phyloP scores from a whole-genome alignment of 2,113 vertebrate genomes.

The Apodemus speciosus region DNA sequence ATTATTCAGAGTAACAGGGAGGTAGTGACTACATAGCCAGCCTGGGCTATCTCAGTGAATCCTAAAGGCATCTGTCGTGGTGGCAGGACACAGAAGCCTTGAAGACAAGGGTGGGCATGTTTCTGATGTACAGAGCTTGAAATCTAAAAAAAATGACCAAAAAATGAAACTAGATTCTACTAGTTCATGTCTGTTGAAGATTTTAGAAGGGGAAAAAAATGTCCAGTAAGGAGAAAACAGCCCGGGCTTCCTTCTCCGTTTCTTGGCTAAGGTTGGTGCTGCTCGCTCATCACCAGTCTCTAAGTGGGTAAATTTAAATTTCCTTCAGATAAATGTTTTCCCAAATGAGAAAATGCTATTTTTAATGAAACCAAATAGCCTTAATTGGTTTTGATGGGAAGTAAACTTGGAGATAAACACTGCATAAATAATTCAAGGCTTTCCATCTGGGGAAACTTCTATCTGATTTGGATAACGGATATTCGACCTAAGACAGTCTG shows the following conservation, averaged over 20 bases:
- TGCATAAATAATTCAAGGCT: slow-evolving; percentile 87
- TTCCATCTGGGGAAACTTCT: slow-evolving; percentile 86
- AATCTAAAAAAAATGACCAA: slow-evolving; percentile 2
- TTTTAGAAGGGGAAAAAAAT: background rate
- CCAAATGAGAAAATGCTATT: slow-evolving; percentile 84
- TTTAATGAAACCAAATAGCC: slow-evolving; percentile 88
- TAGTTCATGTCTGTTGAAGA: slow-evolving; percentile 39
- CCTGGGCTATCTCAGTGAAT: background rate
- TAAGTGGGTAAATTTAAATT: slow-evolving; percentile 78
- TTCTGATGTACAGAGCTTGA: background rate
- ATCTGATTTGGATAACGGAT: slow-evolving; percentile 76
- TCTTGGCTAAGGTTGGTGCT: slow-evolving; percentile 69
- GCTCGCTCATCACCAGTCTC: slow-evolving; percentile 75
- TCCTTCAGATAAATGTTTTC: slow-evolving; percentile 85
- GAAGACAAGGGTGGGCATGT: background rate
- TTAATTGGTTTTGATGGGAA: slow-evolving; percentile 88
- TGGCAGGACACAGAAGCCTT: background rate
- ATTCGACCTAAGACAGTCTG: slow-evolving; percentile 76
- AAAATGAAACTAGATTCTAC: slow-evolving; percentile 11
- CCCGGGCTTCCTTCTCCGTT: slow-evolving; percentile 60
- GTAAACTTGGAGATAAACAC: slow-evolving; percentile 87
- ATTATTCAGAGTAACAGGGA: background rate
- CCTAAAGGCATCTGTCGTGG: background rate
- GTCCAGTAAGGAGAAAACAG: background rate
- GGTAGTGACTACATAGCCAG: too few relatives aligned